phyloP scores from a whole-genome alignment of 2,113 vertebrate species.

The Ammodytes dubius region DNA sequence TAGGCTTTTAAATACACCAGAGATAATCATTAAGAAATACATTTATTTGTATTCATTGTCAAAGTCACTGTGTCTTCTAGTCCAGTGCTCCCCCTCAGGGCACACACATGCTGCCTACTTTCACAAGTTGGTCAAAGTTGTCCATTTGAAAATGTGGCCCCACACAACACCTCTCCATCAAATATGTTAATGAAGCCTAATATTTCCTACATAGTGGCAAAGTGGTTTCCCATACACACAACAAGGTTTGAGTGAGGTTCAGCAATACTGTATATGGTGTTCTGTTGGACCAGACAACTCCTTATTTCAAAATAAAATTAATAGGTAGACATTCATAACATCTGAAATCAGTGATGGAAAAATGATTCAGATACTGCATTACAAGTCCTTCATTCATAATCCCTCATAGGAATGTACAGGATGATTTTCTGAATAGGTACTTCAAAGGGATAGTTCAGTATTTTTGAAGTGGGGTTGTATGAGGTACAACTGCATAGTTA shows the following conservation, averaged over 20 bases:
- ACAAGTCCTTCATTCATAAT: too few relatives aligned
- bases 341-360: too few relatives aligned
- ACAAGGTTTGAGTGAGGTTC: background rate
- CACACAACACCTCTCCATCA: constrained; percentile 24
- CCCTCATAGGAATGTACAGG: too few relatives aligned
- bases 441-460: too few relatives aligned
- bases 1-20: background rate
- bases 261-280: too few relatives aligned
- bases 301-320: too few relatives aligned
- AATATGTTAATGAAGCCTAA: constrained; percentile 32
- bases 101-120: background rate
- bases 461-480: too few relatives aligned
- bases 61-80: constrained; percentile 17
- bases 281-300: too few relatives aligned
- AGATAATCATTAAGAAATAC: background rate
- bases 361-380: too few relatives aligned
- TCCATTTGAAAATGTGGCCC: background rate
- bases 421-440: too few relatives aligned
- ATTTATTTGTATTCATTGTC: background rate
- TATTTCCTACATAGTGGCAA: background rate
- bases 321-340: too few relatives aligned
- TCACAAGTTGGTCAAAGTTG: background rate
- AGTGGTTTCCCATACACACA: background rate
- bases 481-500: too few relatives aligned
- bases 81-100: constrained; percentile 11